Evolutionary conservation across 2,113 vertebrate genomes (phyloP).

Genomic region (Hippopotamus amphibius): DNA sequence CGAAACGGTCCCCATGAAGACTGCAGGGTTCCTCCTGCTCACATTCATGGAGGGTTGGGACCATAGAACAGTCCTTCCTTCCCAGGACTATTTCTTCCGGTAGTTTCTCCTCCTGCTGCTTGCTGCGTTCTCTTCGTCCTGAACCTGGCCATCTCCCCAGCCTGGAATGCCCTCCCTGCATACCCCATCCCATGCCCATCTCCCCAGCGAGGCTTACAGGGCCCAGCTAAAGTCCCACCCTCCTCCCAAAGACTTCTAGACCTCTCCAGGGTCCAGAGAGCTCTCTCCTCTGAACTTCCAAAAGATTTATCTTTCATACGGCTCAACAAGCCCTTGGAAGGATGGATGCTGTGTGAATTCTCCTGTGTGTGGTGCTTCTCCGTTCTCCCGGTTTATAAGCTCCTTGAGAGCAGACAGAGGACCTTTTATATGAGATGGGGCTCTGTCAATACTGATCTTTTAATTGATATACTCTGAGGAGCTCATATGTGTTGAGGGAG

Average conservation of each 20-base stretch:
- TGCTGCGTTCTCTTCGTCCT: neutral
- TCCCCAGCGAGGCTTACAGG: neutral
- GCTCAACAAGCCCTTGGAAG: neutral
- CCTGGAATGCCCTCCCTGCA: rapidly evolving
- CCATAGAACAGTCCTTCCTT: neutral
- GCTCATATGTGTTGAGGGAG: neutral
- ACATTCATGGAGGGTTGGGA: neutral
- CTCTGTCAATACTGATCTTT: neutral
- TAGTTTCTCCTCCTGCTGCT: neutral
- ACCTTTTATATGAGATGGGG: neutral
- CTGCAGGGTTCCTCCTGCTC: neutral
- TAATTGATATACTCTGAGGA: neutral
- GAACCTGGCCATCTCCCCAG: neutral
- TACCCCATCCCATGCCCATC: neutral
- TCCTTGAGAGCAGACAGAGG: neutral
- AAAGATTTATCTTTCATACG: neutral
- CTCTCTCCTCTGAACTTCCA: neutral
- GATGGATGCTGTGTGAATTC: neutral
- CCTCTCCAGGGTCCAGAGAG: neutral
- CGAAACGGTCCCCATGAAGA: neutral
- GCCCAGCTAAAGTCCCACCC: neutral
- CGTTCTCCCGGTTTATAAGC: neutral
- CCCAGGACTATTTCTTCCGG: neutral
- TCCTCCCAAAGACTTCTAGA: neutral
- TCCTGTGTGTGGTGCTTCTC: neutral